Base-by-base conservation (phyloP, 2,113 vertebrate genomes). In the Solea senegalensis region DNA sequence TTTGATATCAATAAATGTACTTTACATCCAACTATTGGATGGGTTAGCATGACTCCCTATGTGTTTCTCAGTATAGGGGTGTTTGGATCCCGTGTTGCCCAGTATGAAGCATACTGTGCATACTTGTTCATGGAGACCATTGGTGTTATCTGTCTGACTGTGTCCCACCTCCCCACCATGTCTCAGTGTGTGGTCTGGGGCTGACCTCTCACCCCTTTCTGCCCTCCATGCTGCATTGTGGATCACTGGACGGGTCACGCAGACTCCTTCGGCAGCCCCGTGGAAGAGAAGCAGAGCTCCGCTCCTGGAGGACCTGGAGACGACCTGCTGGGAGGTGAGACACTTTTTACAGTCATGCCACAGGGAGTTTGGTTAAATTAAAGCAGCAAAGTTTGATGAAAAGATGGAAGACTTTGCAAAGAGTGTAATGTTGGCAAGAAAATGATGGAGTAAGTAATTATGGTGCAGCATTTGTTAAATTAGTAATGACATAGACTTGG, bases 251-350 rank as follows among this genome's bases (percentile, higher is more conserved):
- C 81, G 51, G 9, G n/a, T 46, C 40, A 3, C 50, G 44, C 65
- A 98, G 97, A 98, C 93, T 94, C 96, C 67, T 98, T 98, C 91
- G 91, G 95, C 74, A 92, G 94, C 76, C 86, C 95, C 85, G 90
- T 87, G 88, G 69, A 93, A 88, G 95, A 97, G 82, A 82, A 90
- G 27, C 95, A 94, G 87, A 92, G 92, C 72, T 71, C 94, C 89
- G 90, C 94, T 76, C 93, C 94, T 85, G 92, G 93, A 86, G 93
- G 93, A 71, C 94, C 96, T 78, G 95, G 93, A 82, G 95, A 94
- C 70, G 97, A 98, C 87, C 93, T 99, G 74, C 94, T 99, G 84
- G 95, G 96, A 93, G 97, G 97, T 99, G 94, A 94, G 89, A 69
- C 87, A 52, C 34, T 11, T 51, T 39, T 61, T 9, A n/a, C 1